Evolutionary conservation across 2,888 invertebrate genomes (phyloP), one percentile per base, ranked within the genome.

Genomic region (Nomada fabriciana): DNA sequence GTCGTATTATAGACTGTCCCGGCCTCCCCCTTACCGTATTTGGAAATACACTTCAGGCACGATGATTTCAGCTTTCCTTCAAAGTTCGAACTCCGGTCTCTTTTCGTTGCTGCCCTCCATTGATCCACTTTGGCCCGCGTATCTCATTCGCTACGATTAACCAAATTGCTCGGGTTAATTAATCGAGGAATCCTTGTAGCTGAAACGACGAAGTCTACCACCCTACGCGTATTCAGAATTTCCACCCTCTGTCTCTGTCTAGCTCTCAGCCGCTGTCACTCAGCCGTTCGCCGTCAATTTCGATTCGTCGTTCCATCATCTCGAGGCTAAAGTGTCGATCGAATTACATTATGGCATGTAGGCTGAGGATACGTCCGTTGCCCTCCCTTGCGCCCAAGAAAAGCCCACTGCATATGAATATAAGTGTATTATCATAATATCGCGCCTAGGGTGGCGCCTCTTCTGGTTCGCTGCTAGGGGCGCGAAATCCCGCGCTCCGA

Each of bases 341-440:
- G 88, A 90, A 90, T 89, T 88, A 89, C 87, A 90, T 90, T 88
- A 89, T 72, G 82, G 84, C 83, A 83, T 73, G 81, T 82, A 82
- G 86, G 80, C 80, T 80, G 81, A 87, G 53, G 42, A 79, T 80
- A 86, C 82, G 86, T 86, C 82, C 84, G 86, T 80, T 80, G 87
- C 84, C 84, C 83, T 80, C 68, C 25, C 70, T 80, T 80, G 2
- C 57, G 20, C 76, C 69, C 53, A 77, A 85, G 81, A 82, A 74
- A 71, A 84, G 87, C 91, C 90, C 83, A 88, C 87, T 90, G 90
- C 90, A 90, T 91, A 93, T 91, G 91, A 92, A 93, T 93, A 92
- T 90, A 91, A 92, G 90, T 92, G 90, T 90, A 93, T 93, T 93
- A 93, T 91, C 91, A 93, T 93, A 93, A 92, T 92, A 91, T 89